Percentiles rank a stretch among this genome's conserved stretches.
phyloP scores from a whole-genome alignment of 2,797 vertebrate species.

The Neoniphon sammara region DNA sequence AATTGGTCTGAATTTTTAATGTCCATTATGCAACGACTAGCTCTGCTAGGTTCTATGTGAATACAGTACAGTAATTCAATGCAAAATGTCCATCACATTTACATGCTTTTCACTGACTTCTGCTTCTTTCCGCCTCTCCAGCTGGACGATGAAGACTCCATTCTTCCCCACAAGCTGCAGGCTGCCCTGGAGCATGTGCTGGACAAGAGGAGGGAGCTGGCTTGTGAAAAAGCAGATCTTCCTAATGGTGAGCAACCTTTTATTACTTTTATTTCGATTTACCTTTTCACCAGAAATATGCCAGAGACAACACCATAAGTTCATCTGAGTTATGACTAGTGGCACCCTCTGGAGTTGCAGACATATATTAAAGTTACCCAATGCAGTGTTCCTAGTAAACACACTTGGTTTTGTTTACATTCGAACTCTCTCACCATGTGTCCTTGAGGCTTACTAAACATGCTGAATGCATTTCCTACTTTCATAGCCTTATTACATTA shows the following conservation, averaged over 20 bases:
- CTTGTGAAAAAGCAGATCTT: slow-evolving; percentile 87
- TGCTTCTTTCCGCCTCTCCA: slow-evolving; percentile 61
- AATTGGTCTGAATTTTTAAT: neutral
- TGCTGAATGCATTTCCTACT: too few relatives aligned
- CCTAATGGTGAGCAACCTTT: slow-evolving; percentile 75
- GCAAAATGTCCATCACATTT: slow-evolving; percentile 16
- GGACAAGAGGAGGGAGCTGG: slow-evolving; percentile 94
- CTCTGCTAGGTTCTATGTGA: slow-evolving; percentile 28
- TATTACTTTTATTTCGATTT: neutral
- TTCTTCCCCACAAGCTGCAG: slow-evolving; percentile 97
- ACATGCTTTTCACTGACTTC: neutral
- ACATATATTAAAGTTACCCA: too few relatives aligned
- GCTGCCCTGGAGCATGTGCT: slow-evolving; percentile 93
- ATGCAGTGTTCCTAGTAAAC: too few relatives aligned
- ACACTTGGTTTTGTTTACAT: too few relatives aligned
- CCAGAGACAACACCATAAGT: neutral
- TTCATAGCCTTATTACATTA: too few relatives aligned
- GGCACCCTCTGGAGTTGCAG: too few relatives aligned
- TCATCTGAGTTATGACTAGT: too few relatives aligned
- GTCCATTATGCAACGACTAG: neutral
- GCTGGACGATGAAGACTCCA: slow-evolving; percentile 98
- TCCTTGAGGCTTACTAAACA: too few relatives aligned
- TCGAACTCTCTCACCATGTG: too few relatives aligned
- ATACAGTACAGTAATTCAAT: slow-evolving; percentile 8
- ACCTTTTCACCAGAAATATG: neutral